Evolutionary conservation across 2,797 vertebrate genomes (phyloP).

Genomic region (Steatocranus sp.): DNA sequence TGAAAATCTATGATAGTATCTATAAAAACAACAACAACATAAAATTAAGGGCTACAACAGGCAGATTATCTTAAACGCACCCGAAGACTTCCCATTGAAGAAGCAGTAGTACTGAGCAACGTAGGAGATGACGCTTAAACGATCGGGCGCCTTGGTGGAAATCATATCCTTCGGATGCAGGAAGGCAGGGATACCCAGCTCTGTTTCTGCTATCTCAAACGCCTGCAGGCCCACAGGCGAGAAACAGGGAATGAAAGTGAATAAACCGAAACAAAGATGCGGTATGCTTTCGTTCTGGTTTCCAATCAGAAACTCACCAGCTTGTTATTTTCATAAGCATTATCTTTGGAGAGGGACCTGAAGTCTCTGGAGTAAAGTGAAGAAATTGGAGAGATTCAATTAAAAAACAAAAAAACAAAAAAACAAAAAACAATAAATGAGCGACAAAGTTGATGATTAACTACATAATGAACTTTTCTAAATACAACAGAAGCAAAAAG

Average conservation of each 20-base stretch:
- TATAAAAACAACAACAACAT: neutral
- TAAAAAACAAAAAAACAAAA: rapidly evolving
- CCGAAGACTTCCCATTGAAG: conserved; percentile 67
- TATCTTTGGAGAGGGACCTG: conserved; percentile 85
- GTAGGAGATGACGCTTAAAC: conserved; percentile 86
- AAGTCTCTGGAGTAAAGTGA: conserved; percentile 78
- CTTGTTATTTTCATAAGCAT: conserved; percentile 85
- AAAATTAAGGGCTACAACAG: neutral
- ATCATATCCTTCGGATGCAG: conserved; percentile 86
- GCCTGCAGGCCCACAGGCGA: conserved; percentile 27
- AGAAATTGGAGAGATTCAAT: neutral
- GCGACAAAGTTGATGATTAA: neutral
- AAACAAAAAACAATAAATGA: neutral
- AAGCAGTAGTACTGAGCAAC: conserved; percentile 84
- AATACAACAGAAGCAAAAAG: neutral
- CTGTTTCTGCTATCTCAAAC: conserved; percentile 82
- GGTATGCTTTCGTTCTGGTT: neutral
- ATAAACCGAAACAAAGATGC: neutral
- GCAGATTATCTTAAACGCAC: conserved; percentile 22
- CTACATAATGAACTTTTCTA: neutral
- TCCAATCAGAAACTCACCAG: conserved; percentile 78
- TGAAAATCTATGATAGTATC: neutral
- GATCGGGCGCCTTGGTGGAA: conserved; percentile 79
- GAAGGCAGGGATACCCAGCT: conserved; percentile 85
- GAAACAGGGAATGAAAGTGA: neutral